A percentile compares a stretch with the other conserved stretches of the same genome.
These are phyloP conservation scores for Teinopalpus imperialis DNA, from an alignment of 2,888 invertebrate species.

Conservation along the genomic window DNA sequence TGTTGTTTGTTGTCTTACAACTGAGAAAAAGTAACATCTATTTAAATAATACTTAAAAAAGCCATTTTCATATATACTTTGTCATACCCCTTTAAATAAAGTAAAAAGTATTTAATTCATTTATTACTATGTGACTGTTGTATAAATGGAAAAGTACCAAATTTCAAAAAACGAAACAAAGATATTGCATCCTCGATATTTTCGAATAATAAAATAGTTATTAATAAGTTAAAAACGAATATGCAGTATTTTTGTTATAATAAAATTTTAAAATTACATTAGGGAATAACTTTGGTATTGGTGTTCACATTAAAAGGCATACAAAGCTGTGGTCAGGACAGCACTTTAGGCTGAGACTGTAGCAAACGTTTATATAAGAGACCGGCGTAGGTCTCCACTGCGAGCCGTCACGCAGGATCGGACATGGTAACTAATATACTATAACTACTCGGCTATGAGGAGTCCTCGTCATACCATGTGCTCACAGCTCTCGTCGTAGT, in stretches of 20 bases:
- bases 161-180: conserved; percentile 41
- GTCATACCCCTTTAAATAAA: conserved; percentile 32
- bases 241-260: conserved; percentile 53
- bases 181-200: conserved; percentile 55
- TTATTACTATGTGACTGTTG: conserved; percentile 31
- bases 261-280: conserved; percentile 39
- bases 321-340: conserved; percentile 34
- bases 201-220: conserved; percentile 40
- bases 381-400: conserved; percentile 29
- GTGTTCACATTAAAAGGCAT: conserved; percentile 58
- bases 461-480: conserved; percentile 76
- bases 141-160: conserved; percentile 42
- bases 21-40: conserved; percentile 11
- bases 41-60: conserved; percentile 40
- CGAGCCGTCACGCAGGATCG: conserved; percentile 27
- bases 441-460: conserved; percentile 59
- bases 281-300: conserved; percentile 77
- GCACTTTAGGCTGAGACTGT: conserved; percentile 38
- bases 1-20: conserved; percentile 23
- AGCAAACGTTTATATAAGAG: conserved; percentile 34
- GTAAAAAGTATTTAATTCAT: conserved; percentile 34
- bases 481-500: conserved; percentile 73
- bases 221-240: conserved; percentile 44
- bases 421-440: conserved; percentile 12
- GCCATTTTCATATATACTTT: conserved; percentile 36